A percentile compares a stretch with the other conserved stretches of the same genome.
phyloP scores from a whole-genome alignment of 2,888 invertebrate genomes.

The Eueremaeus valkanovi region DNA sequence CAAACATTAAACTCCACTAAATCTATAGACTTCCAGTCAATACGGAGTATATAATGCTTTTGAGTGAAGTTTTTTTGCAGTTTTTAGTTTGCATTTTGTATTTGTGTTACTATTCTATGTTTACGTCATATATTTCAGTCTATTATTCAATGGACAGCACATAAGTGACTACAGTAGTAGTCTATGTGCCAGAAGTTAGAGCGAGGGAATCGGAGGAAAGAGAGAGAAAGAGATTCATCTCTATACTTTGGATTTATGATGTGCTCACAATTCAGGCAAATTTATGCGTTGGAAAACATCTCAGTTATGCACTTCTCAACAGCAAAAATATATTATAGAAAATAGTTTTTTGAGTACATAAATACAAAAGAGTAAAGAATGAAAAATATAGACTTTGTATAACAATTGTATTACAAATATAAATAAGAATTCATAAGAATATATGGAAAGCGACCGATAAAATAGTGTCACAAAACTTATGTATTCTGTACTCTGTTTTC shows the following conservation, averaged over 20 bases:
- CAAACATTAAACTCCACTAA: conserved; percentile 3
- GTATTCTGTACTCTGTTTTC: conserved; percentile 9
- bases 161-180: too few relatives aligned
- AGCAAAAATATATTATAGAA: not conserved
- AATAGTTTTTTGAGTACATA: conserved; percentile 21
- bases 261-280: conserved; percentile 12
- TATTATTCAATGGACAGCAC: conserved; percentile 32
- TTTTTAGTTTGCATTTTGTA: conserved; percentile 21
- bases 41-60: conserved; percentile 22
- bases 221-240: conserved; percentile 14
- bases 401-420: not conserved
- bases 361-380: too few relatives aligned
- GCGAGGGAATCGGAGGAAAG: not conserved
- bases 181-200: too few relatives aligned
- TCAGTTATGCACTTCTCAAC: conserved; percentile 6
- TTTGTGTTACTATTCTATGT: not conserved
- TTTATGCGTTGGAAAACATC: conserved; percentile 21
- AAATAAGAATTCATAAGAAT: too few relatives aligned
- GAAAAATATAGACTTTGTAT: not conserved
- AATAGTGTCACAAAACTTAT: conserved; percentile 11
- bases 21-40: conserved; percentile 31
- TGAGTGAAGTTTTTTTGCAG: not conserved
- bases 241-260: conserved; percentile 22
- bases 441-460: too few relatives aligned
- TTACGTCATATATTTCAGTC: conserved; percentile 16